Evolutionary conservation across 2,113 vertebrate genomes (phyloP), one percentile per base, ranked within the genome.

Genomic region (Mormoops blainvillei): DNA sequence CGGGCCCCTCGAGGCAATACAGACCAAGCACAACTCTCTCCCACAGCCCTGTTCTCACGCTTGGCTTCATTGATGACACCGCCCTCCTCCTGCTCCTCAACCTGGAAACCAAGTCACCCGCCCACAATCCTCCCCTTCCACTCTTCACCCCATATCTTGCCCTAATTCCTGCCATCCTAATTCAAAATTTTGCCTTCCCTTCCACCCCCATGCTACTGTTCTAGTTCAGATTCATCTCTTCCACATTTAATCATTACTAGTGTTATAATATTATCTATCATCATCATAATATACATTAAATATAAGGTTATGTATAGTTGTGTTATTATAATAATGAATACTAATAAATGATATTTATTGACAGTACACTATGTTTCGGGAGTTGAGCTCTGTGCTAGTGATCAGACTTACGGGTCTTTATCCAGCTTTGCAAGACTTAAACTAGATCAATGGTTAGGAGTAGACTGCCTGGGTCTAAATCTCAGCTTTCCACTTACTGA

Each of bases 11-110:
- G 2, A 63, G 68, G 61, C 24, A 41, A n/a, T 0, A 19, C 0
- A 14, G 50, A 36, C 77, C 86, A 43, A 58, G 19, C 22, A 10
- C 10, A 22, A 24, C 10, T 22, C 18, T 70, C 70, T 38, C 22
- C 43, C 15, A 19, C 58, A 80, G 22, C 1, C 33, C 52, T 0
- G 11, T 50, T 41, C 58, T 41, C 26, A 0, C 11, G 0, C 0
- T 5, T 5, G 26, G 5, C 22, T n/a, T 88, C 45, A 0, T 87
- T 58, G 38, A 58, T 9, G 52, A 68, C 45, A 56, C 7, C 38
- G 12, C 80, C 71, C 4, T 45, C 56, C 33, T 43, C 70, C 48
- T 48, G 38, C 33, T 76, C 10, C 13, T 54, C 38, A 71, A 36
- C 45, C 54, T 48, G 67, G 73, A 87, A 77, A 73, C 48, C 20